Base-by-base conservation (phyloP, 2,113 vertebrate species). In the Archilochus colubris region DNA sequence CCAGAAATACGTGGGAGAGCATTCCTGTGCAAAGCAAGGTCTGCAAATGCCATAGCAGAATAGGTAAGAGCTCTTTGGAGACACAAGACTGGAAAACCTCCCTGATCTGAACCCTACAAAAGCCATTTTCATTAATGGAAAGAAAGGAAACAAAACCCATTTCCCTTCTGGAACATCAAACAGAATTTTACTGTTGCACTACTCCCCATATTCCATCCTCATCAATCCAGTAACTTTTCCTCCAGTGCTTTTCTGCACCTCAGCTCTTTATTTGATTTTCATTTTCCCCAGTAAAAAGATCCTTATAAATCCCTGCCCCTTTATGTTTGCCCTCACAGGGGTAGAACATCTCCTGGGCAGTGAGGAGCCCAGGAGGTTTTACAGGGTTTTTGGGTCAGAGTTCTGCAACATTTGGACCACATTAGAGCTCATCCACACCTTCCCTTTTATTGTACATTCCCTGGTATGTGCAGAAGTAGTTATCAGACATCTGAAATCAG, bases 401-500 rank as follows among this genome's bases (percentile, higher is more conserved):
- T 48, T 68, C 73, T 89, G 81, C 23, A 94, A 78, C 22, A 70
- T 79, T 95, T 15, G 91, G 75, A 67, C 54, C 66, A 43, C 50
- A 6, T 91, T 88, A 78, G 27, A 61, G 85, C 76, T 91, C 82
- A 67, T 38, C 61, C 72, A 22, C 72, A 27, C 55, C 72, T 90
- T 78, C 53, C 63, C 59, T 66, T 86, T 57, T 62, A 63, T 21
- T 89, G 68, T 51, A 13, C 82, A 88, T 73, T 38, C 85, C 64
- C 64, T 89, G 80, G 81, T 51, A 58, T 79, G 86, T 92, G 94
- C 61, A 66, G 86, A 44, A 95, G 85, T 83, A 91, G 91, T 95
- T 94, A 96, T 94, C 88, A 96, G 74, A 62, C 55, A 89, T 58
- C 81, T 92, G 89, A 95, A 92, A 92, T 24, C 62, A 75, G 93